A percentile compares a stretch with the other conserved stretches of the same genome.
Conservation (phyloP, 1,140 invertebrate genomes). For the Lordiphosa stackelbergi region DNA sequence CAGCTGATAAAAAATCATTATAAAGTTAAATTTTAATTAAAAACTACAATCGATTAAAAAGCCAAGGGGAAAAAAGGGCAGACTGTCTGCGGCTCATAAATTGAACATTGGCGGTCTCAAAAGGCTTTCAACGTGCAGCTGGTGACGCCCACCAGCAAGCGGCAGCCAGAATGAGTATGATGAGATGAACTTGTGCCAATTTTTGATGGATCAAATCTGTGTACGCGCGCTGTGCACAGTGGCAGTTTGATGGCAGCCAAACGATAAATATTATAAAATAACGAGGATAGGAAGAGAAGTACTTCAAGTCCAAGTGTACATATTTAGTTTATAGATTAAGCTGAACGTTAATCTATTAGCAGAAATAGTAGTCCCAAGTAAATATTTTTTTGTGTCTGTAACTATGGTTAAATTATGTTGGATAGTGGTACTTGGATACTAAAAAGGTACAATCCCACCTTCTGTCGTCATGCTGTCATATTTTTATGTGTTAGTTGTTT, state of each 20-base stretch:
- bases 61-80: not conserved
- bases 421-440: no score
- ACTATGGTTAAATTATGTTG: no score
- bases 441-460: no score
- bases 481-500: no score
- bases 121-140: conserved; percentile 60
- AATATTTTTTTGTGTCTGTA: no score
- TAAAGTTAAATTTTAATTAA: conserved; percentile 77
- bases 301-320: no score
- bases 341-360: no score
- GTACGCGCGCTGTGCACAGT: conserved; percentile 34
- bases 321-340: no score
- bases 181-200: conserved; percentile 74
- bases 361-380: no score
- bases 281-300: no score
- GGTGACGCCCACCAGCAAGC: conserved; percentile 39
- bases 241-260: conserved; percentile 58
- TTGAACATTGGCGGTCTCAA: conserved; percentile 56
- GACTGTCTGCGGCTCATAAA: conserved; percentile 75
- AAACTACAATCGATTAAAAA: conserved; percentile 68
- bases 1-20: conserved; percentile 77
- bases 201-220: conserved; percentile 41
- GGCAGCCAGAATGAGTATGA: conserved; percentile 7
- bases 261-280: conserved; percentile 16
- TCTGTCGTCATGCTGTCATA: no score